Evolutionary conservation across 2,113 vertebrate genomes (phyloP), one percentile per base, ranked within the genome.

Genomic region (Triplophysa dalaica): DNA sequence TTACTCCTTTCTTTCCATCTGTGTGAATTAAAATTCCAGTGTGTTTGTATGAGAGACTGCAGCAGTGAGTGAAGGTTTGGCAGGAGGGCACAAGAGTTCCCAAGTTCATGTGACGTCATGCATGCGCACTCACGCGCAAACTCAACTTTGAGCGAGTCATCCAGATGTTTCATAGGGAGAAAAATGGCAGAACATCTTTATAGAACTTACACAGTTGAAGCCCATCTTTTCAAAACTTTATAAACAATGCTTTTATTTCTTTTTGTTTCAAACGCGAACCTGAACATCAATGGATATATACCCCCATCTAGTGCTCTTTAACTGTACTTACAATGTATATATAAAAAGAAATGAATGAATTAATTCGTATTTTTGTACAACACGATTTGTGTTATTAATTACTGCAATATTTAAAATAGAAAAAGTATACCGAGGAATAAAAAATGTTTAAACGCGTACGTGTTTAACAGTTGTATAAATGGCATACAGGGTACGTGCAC

Each of bases 91-190:
- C 63, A 56, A 33, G 50, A 14, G 69, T 54, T 13, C 50, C 69
- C 69, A 72, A 70, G 69, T 72, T 72, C 69, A 72, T n/a, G 50
- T 72, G 69, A 72, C 69, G 69, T 72, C 69, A 56, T 56, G 50
- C 50, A 38, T 38, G 50, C 38, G 68, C 48, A 29, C 48, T 56
- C 8, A 52, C 8, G 17, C 10, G 17, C 26, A n/a, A 8, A 58
- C 8, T 58, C 7, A 9, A 58, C 19, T 17, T 19, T 52, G 14
- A 52, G 33, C 33, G 33, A 38, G 33, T 38, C 33, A 38, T 38
- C 29, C 16, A n/a, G 54, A 21, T n/a, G 19, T 21, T 58, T 58
- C 16, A 21, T 11, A 9, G n/a, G 8, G 24, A 14, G 16, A 26
- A 6, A 33, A 8, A 29, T 16, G 45, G 48, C 3, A 19, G 67